These are phyloP conservation scores for Rhabdophis nuchalis DNA, from an alignment of 2,797 vertebrate species.

Conservation along the genomic window DNA sequence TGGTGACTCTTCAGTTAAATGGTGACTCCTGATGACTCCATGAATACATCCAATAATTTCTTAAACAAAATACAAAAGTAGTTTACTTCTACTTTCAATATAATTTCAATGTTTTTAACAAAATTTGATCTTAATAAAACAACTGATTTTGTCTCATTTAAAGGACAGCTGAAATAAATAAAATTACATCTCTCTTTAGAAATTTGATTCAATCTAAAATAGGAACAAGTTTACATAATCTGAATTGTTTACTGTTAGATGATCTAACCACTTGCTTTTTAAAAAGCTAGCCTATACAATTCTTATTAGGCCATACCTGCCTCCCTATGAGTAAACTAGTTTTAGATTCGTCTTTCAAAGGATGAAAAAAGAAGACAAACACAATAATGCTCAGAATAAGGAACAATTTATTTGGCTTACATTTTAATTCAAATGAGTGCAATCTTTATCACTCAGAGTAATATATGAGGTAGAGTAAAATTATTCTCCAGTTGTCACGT, in stretches of 20 bases:
- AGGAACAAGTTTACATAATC: not conserved
- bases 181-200: not conserved
- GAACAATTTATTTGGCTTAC: not conserved
- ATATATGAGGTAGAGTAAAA: not conserved
- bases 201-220: not conserved
- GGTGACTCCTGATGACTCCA: not conserved
- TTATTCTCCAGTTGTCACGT: not conserved
- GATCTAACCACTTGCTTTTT: not conserved
- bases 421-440: not conserved
- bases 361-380: not conserved
- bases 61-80: not conserved
- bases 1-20: not conserved
- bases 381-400: not conserved
- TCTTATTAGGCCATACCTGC: not conserved
- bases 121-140: conserved; percentile 6
- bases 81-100: not conserved
- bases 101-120: not conserved
- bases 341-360: not conserved
- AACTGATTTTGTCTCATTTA: conserved; percentile 11
- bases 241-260: not conserved
- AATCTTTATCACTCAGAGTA: not conserved
- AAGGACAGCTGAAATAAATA: not conserved
- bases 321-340: not conserved
- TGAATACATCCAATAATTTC: not conserved
- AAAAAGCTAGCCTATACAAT: not conserved